Conservation (phyloP, 2,113 vertebrate genomes). For the Acanthisitta chloris region DNA sequence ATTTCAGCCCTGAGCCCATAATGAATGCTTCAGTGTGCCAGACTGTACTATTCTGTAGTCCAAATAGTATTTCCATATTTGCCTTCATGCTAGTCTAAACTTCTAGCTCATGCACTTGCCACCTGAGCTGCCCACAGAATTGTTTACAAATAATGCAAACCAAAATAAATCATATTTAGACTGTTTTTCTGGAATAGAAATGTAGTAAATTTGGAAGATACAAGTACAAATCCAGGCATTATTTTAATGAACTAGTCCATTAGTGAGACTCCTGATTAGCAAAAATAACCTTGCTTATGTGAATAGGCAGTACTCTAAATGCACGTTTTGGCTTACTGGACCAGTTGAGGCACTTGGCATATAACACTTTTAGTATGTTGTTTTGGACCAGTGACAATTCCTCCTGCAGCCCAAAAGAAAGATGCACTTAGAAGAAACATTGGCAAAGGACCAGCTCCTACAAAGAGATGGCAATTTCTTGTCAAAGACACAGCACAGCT, state of each 20-base stretch:
- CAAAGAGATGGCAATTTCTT: slow-evolving; percentile 34
- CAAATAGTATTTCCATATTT: neutral
- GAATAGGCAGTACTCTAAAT: slow-evolving; percentile 38
- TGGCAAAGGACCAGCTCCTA: slow-evolving; percentile 35
- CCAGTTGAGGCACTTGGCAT: slow-evolving; percentile 22
- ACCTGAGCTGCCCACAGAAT: neutral
- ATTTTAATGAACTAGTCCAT: slow-evolving; percentile 46
- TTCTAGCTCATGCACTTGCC: neutral
- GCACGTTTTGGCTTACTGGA: slow-evolving; percentile 32
- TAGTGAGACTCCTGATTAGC: slow-evolving; percentile 9
- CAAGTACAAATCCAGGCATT: slow-evolving; percentile 36
- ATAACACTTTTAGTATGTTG: slow-evolving; percentile 40
- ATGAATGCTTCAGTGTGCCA: neutral
- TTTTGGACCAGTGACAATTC: slow-evolving; percentile 59
- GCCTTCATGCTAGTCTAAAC: neutral
- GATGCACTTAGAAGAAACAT: neutral
- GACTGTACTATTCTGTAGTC: neutral
- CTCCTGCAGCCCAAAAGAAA: slow-evolving; percentile 36
- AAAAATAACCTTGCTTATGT: slow-evolving; percentile 32
- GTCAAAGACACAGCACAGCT: slow-evolving; percentile 17
- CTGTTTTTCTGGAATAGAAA: slow-evolving; percentile 27
- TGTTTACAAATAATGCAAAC: neutral
- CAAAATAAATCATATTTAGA: neutral
- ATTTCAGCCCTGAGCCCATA: neutral
- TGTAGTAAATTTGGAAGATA: slow-evolving; percentile 6